These are phyloP conservation scores for Vanessa cardui DNA, from an alignment of 2,888 invertebrate genomes.

Conservation along the genomic window DNA sequence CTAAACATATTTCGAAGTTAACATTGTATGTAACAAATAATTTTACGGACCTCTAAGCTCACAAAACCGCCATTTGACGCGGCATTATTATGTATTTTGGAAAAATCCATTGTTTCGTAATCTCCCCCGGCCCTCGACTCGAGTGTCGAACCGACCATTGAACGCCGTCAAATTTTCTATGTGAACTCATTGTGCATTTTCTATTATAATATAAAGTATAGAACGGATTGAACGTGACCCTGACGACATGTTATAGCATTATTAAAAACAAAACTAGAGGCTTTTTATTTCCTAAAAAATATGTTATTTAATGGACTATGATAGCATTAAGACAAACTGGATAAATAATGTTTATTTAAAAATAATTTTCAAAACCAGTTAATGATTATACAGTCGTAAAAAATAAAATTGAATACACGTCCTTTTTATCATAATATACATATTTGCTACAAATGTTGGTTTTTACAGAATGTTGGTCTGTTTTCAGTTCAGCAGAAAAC, in stretches of 20 bases:
- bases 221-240: constrained; percentile 10
- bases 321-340: too few relatives aligned
- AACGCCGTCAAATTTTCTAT: constrained; percentile 61
- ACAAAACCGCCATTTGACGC: constrained; percentile 76
- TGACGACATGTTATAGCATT: neutral
- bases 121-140: constrained; percentile 70
- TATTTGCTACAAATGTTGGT: too few relatives aligned
- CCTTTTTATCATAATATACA: too few relatives aligned
- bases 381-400: too few relatives aligned
- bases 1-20: neutral
- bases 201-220: constrained; percentile 40
- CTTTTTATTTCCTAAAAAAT: too few relatives aligned
- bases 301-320: too few relatives aligned
- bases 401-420: too few relatives aligned
- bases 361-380: too few relatives aligned
- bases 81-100: constrained; percentile 82
- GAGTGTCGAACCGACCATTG: constrained; percentile 61
- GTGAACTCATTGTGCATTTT: constrained; percentile 53
- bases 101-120: constrained; percentile 80
- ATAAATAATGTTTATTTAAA: too few relatives aligned
- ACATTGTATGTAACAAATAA: constrained; percentile 3
- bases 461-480: too few relatives aligned
- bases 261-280: neutral
- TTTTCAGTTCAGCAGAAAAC: too few relatives aligned
- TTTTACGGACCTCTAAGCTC: constrained; percentile 63